These are phyloP conservation scores for Hydrozoanthus tunicans DNA, from an alignment of 64 coral and sea anemone genomes.

Conservation along the genomic window DNA sequence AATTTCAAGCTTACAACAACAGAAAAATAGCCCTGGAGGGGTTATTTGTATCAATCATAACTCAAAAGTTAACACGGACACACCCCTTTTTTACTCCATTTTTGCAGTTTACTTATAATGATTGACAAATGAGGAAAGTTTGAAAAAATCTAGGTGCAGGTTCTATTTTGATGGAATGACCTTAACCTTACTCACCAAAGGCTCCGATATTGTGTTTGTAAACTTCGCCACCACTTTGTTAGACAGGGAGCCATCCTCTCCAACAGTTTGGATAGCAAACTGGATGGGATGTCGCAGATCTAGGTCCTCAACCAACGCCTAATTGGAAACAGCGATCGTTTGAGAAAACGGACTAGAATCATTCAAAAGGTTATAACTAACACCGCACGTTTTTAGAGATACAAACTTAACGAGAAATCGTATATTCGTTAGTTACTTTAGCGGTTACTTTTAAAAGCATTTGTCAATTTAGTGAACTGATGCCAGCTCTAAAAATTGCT, in stretches of 20 bases:
- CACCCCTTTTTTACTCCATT: too few relatives aligned
- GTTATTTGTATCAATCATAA: too few relatives aligned
- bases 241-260: conserved; percentile 75
- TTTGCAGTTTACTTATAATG: neutral
- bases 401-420: too few relatives aligned
- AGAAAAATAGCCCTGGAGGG: too few relatives aligned
- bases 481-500: too few relatives aligned
- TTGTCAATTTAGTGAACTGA: too few relatives aligned
- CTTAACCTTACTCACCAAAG: neutral
- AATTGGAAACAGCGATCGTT: neutral
- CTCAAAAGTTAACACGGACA: too few relatives aligned
- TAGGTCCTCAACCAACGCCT: conserved; percentile 95
- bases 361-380: neutral
- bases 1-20: too few relatives aligned
- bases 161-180: neutral
- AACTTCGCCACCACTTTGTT: conserved; percentile 65
- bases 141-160: too few relatives aligned
- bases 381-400: too few relatives aligned
- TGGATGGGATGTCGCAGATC: conserved; percentile 73
- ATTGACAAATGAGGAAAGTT: neutral
- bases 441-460: too few relatives aligned
- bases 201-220: conserved; percentile 69
- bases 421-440: too few relatives aligned
- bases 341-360: neutral
- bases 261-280: conserved; percentile 83